A percentile compares a stretch with the other conserved stretches of the same genome.
Conservation (phyloP, 2,113 vertebrate genomes). For the Carettochelys insculpta region DNA sequence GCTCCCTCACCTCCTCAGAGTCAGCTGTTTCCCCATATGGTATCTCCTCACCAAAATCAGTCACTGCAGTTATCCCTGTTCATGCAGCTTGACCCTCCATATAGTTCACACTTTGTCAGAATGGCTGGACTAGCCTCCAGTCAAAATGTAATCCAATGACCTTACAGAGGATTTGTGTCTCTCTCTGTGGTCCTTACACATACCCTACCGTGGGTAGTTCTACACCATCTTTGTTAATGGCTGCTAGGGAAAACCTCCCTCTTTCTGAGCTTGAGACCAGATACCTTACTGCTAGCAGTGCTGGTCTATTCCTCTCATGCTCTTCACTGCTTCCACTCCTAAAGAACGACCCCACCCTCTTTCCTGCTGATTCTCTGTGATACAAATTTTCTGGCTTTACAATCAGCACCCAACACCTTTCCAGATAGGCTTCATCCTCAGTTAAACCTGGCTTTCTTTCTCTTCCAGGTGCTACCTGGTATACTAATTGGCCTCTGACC, state of each 20-base stretch:
- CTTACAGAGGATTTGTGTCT: background rate
- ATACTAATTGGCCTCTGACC: background rate
- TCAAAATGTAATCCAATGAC: background rate
- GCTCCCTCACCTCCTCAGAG: too few species aligned
- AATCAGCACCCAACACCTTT: background rate
- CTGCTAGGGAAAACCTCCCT: background rate
- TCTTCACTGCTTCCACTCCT: background rate
- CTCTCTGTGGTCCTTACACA: background rate
- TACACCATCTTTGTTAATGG: background rate
- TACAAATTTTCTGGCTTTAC: background rate
- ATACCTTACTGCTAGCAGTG: background rate
- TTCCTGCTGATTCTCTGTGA: background rate
- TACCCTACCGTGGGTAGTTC: too few species aligned
- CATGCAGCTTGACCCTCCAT: background rate
- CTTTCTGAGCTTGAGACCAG: too few species aligned
- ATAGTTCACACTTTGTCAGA: background rate
- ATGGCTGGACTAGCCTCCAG: background rate
- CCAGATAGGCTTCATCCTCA: background rate
- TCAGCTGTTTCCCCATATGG: background rate
- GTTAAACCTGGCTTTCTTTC: background rate
- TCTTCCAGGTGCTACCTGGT: background rate
- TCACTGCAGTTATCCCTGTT: background rate
- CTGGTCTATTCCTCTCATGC: background rate
- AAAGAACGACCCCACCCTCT: background rate
- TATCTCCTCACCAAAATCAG: background rate